These are phyloP conservation scores for Ecdyonurus torrentis DNA, from an alignment of 2,888 invertebrate species.

Conservation along the genomic window DNA sequence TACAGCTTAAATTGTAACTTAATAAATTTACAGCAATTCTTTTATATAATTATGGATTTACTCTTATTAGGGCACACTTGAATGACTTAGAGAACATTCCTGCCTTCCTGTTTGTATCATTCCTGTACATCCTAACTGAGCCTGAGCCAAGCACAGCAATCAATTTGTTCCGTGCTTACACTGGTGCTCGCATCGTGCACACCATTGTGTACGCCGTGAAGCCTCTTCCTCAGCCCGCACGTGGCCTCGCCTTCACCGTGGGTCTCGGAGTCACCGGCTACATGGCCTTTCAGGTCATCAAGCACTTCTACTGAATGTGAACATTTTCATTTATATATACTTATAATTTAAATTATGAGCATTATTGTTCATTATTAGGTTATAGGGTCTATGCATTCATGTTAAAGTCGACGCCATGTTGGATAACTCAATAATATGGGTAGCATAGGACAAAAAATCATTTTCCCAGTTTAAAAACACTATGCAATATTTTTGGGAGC, in stretches of 20 bases:
- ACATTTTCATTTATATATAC: too few species aligned
- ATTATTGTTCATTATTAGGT: too few species aligned
- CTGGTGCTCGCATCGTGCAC: slow-evolving; percentile 38
- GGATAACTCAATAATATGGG: too few species aligned
- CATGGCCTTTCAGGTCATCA: slow-evolving; percentile 22
- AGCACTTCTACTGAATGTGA: not conserved
- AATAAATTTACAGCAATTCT: too few species aligned
- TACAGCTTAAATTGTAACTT: too few species aligned
- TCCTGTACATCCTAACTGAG: slow-evolving; percentile 40
- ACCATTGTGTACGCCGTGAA: slow-evolving; percentile 45
- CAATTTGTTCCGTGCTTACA: slow-evolving; percentile 37
- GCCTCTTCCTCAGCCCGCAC: slow-evolving; percentile 40
- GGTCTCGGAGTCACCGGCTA: slow-evolving; percentile 30
- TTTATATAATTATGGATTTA: too few species aligned
- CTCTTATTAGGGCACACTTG: slow-evolving; percentile 35
- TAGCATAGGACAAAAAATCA: too few species aligned
- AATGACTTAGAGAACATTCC: slow-evolving; percentile 59
- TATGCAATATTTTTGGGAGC: too few species aligned
- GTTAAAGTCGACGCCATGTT: too few species aligned
- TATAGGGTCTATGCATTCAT: too few species aligned
- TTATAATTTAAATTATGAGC: too few species aligned
- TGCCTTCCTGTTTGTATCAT: slow-evolving; percentile 40
- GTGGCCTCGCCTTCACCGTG: slow-evolving; percentile 28
- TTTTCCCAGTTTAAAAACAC: too few species aligned
- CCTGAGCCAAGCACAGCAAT: slow-evolving; percentile 34